phyloP scores from a whole-genome alignment of 2,888 invertebrate genomes.

The Merodon equestris region DNA sequence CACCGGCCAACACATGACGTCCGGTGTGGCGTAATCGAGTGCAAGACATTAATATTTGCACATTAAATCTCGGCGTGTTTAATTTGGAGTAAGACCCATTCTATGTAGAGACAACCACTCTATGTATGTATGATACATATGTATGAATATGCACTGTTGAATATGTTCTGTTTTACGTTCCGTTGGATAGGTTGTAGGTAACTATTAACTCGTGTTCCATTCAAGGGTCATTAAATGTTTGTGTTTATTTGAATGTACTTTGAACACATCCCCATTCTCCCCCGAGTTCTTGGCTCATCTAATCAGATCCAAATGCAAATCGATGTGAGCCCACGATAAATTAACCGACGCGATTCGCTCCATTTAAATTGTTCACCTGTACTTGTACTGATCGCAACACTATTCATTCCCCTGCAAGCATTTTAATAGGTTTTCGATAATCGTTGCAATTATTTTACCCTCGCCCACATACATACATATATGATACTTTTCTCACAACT shows the following conservation, averaged over 20 bases:
- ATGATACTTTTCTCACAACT: conserved; percentile 11
- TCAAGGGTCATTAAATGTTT: conserved; percentile 58
- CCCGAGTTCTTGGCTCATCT: too few species aligned
- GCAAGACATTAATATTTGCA: conserved; percentile 59
- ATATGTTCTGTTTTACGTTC: too few species aligned
- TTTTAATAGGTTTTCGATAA: conserved; percentile 58
- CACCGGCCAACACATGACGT: too few species aligned
- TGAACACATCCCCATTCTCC: too few species aligned
- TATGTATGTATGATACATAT: too few species aligned
- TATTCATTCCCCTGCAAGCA: conserved; percentile 39
- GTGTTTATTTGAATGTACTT: too few species aligned
- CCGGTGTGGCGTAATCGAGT: conserved; percentile 50
- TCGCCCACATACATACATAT: conserved; percentile 3
- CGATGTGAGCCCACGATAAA: conserved; percentile 18
- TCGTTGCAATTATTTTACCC: conserved; percentile 36
- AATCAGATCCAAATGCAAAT: too few species aligned
- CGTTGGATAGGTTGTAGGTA: conserved; percentile 20
- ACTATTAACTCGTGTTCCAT: conserved; percentile 56
- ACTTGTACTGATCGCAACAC: conserved; percentile 10
- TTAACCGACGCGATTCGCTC: conserved; percentile 17
- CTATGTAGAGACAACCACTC: neutral
- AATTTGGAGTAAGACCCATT: conserved; percentile 21
- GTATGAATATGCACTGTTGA: too few species aligned
- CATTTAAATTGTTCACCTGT: conserved; percentile 26
- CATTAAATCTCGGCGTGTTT: conserved; percentile 48